phyloP scores from a whole-genome alignment of 1,140 invertebrate genomes.

The Musca domestica region DNA sequence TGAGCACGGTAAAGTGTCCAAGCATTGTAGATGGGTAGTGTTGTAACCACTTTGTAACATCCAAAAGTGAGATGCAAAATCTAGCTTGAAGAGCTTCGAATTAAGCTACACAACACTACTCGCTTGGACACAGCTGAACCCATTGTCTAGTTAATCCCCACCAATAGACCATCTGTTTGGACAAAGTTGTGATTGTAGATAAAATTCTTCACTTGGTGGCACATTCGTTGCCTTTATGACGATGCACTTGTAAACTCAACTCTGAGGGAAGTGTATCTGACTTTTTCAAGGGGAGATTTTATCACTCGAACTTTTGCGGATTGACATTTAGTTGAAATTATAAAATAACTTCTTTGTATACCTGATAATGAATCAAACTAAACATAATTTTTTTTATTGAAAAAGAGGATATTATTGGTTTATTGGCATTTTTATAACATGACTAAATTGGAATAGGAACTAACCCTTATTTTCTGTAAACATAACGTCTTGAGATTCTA shows the following conservation, averaged over 20 bases:
- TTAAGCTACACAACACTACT: neutral
- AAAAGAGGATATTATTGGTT: too few relatives aligned
- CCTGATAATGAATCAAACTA: too few relatives aligned
- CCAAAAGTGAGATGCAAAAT: too few relatives aligned
- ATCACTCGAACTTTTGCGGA: neutral
- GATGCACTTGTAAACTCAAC: constrained; percentile 25
- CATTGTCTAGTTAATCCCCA: neutral
- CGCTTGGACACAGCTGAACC: constrained; percentile 27
- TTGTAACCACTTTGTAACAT: neutral
- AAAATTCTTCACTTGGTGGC: constrained; percentile 14
- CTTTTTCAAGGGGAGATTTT: neutral
- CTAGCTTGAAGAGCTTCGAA: too few relatives aligned
- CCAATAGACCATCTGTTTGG: neutral
- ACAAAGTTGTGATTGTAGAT: neutral
- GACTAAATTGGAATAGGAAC: too few relatives aligned
- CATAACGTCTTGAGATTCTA: too few relatives aligned
- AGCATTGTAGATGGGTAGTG: constrained; percentile 12
- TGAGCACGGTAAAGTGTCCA: constrained; percentile 28
- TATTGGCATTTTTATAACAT: too few relatives aligned
- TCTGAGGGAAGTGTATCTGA: constrained; percentile 26
- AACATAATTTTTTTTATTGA: too few relatives aligned
- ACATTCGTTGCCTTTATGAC: constrained; percentile 25
- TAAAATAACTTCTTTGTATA: too few relatives aligned
- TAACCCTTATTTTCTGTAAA: too few relatives aligned
- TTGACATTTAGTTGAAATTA: constrained; percentile 6